Conservation (phyloP, 2,888 invertebrate genomes). For the Heliconius ismenius region DNA sequence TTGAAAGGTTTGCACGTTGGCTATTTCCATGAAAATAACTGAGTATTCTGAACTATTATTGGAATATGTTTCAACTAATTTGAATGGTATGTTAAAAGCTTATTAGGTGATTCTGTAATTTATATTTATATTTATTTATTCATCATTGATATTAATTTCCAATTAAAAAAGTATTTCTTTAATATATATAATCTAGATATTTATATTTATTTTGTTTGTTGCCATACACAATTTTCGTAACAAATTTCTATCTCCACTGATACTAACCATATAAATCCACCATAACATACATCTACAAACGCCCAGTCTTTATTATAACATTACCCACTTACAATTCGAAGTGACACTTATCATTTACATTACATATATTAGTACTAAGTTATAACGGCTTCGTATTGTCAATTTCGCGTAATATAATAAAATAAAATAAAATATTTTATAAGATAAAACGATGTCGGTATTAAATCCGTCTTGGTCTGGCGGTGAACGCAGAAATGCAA, state of each 20-base stretch:
- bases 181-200: too few relatives aligned
- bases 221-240: too few relatives aligned
- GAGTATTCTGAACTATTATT: neutral
- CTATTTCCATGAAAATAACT: neutral
- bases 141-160: too few relatives aligned
- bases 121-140: too few relatives aligned
- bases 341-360: neutral
- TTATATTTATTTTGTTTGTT: too few relatives aligned
- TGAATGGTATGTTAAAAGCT: neutral
- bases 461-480: conserved; percentile 57
- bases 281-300: neutral
- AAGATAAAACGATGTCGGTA: conserved; percentile 44
- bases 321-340: neutral
- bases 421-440: conserved; percentile 26
- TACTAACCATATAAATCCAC: too few relatives aligned
- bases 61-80: neutral
- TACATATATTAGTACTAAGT: neutral
- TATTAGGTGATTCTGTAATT: too few relatives aligned
- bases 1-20: neutral
- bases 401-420: conserved; percentile 39
- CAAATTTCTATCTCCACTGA: too few relatives aligned
- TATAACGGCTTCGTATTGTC: neutral
- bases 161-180: too few relatives aligned
- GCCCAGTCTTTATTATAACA: neutral
- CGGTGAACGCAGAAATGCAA: conserved; percentile 58